Base-by-base conservation (phyloP, 2,113 vertebrate genomes). In the Sula dactylatra region DNA sequence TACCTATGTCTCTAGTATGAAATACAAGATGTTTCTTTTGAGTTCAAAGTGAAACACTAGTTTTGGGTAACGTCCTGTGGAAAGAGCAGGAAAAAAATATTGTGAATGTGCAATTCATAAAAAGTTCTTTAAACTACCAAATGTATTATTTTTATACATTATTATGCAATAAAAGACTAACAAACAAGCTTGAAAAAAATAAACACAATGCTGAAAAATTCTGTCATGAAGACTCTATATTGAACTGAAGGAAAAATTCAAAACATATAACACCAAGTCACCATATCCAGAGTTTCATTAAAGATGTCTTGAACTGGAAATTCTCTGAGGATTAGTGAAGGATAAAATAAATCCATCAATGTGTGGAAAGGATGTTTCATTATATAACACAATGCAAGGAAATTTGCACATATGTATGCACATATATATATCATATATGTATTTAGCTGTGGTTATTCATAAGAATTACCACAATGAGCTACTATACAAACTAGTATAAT, bases 1-100 rank as follows among this genome's bases (percentile, higher is more conserved):
- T 10, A 99, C 99, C 5, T 99, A 99, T 0, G 99, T 99, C 97
- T 99, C 99, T 65, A 99, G 94, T 95, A 99, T 99, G 92, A 99
- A 99, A 96, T 99, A 99, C 47, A 99, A 97, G 86, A 99, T 99
- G 97, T 99, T 99, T 94, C 99, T 98, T 96, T 98, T 99, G 88
- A 99, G 98, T 93, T 99, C 98, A 90, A 99, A 99, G 95, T 99
- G 99, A 95, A 99, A 99, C 34, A 99, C 98, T 86, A 99, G 95
- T 95, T 98, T 99, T 8, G 99, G 99, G 88, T 99, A 99, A 91
- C 65, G 96, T 13, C 99, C 99, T 99, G 64, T 61, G 38, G 44
- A 96, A 93, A 88, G 7, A 94, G 36, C 1, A 59, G 5, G 11
- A 25, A 24, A 58, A 73, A 82, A 91, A 26, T 74, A 83, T 81